Base-by-base conservation (phyloP, 2,888 invertebrate genomes). In the Copidosoma aretas region DNA sequence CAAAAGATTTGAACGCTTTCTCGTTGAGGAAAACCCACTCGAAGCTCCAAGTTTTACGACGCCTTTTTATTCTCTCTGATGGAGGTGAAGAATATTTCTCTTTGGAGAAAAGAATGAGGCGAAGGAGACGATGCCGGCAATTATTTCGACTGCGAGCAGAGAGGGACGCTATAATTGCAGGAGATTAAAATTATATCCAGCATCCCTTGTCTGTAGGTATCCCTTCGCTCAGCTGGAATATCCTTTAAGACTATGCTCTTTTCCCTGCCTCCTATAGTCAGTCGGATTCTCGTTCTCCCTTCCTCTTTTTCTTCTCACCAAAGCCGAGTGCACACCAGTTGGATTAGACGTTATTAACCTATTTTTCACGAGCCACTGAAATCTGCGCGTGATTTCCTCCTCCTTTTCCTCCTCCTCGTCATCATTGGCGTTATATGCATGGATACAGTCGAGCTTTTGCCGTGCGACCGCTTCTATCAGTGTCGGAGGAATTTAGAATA, bases 101-200 rank as follows among this genome's bases (percentile, higher is more conserved):
- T 32, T 32, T 32, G 32, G 32, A 32, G 32, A 32, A 32, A 32
- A 32, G 8, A 8, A 32, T 5, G 32, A 32, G 8, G 32, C 32
- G 8, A 8, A 32, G 8, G 32, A 32, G 8, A 8, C 32, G 32
- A 17, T 41, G 32, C 17, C 19, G 21, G 43, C 24, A 57, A 67
- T 67, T 63, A 59, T 63, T 59, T 63, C 49, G 17, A 10, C 39
- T 24, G 24, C 17, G 41, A 51, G n/a, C n/a, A n/a, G n/a, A 32
- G 32, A 32, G 32, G 8, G 4, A 21, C 15, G 24, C 19, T 61
- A 43, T 60, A 54, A 63, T 63, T 62, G 53, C 19, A 0, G 49
- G 43, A 52, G 49, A 58, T 67, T 62, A 61, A 67, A 61, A 57
- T 61, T 52, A 41, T 21, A 14, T 46, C 52, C 24, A 46, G 24